phyloP scores from a whole-genome alignment of 2,797 vertebrate species.

The Vireo griseus region DNA sequence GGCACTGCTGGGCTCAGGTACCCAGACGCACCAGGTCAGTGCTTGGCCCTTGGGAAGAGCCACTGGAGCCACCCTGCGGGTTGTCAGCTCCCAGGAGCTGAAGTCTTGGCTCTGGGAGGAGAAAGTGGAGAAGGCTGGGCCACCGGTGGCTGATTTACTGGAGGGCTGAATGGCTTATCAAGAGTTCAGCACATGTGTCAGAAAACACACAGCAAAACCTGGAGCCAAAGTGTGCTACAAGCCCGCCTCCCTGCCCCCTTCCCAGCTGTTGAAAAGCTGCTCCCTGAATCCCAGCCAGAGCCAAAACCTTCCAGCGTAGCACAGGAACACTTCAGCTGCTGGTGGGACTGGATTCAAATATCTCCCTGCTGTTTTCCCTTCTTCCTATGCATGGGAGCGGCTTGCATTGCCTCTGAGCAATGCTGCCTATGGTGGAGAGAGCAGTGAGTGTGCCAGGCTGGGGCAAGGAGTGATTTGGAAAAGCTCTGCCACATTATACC shows the following conservation, averaged over 20 bases:
- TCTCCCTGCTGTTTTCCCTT: conserved; percentile 29
- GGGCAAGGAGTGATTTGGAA: not conserved
- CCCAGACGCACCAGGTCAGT: rapidly evolving
- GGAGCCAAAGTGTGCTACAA: not conserved
- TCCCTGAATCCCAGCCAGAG: conserved; percentile 62
- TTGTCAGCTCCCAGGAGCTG: not conserved
- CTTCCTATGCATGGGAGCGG: not conserved
- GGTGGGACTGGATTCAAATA: conserved; percentile 59
- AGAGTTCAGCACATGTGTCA: conserved; percentile 38
- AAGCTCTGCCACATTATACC: not conserved
- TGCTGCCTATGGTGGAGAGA: rapidly evolving
- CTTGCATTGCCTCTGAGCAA: not conserved
- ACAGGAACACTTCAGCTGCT: conserved; percentile 55
- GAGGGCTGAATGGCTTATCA: conserved; percentile 32
- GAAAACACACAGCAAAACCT: conserved; percentile 37
- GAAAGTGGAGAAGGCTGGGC: not conserved
- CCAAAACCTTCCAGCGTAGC: conserved; percentile 47
- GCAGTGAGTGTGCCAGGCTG: not conserved
- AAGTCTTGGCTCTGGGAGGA: conserved; percentile 3
- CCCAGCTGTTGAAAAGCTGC: conserved; percentile 62
- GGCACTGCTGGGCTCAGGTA: not conserved
- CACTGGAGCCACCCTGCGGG: rapidly evolving
- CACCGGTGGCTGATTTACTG: not conserved
- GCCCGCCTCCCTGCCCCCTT: conserved; percentile 25
- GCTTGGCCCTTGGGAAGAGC: not conserved